A percentile compares a stretch with the other conserved stretches of the same genome.
These are phyloP conservation scores for Corythornis madagascariensis DNA, from an alignment of 2,113 vertebrate species.

Conservation along the genomic window DNA sequence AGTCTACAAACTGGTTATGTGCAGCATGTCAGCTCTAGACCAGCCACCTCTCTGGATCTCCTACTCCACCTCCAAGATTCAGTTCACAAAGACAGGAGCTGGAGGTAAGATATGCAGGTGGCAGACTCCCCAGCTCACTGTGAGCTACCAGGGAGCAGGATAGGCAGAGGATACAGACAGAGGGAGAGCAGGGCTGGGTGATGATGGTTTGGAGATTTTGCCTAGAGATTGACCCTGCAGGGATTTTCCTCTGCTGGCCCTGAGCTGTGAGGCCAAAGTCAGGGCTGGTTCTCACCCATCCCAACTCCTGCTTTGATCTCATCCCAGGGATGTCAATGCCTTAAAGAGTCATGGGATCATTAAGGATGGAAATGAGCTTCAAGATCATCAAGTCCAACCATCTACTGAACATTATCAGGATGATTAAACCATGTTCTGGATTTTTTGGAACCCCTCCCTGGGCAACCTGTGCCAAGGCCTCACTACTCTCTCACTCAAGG, in stretches of 20 bases:
- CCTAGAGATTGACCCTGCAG: neutral
- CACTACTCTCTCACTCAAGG: no score
- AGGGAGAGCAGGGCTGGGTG: neutral
- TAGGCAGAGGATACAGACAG: neutral
- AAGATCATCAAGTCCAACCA: no score
- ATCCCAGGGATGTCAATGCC: neutral
- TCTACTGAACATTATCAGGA: no score
- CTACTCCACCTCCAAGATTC: neutral
- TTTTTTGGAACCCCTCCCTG: no score
- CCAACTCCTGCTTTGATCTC: neutral
- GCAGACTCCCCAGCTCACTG: neutral
- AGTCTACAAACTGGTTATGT: neutral
- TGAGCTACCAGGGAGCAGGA: neutral
- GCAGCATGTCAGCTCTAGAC: neutral
- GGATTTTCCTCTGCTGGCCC: neutral
- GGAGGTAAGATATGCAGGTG: neutral
- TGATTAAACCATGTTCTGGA: no score
- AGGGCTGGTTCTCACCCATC: neutral
- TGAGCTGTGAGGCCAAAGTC: neutral
- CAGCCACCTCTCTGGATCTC: neutral
- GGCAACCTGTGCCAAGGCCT: no score
- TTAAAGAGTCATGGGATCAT: no score
- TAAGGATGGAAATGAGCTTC: no score
- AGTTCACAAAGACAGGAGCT: neutral
- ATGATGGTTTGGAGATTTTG: neutral